phyloP scores from a whole-genome alignment of 2,888 invertebrate genomes.

The Lasius platythorax region DNA sequence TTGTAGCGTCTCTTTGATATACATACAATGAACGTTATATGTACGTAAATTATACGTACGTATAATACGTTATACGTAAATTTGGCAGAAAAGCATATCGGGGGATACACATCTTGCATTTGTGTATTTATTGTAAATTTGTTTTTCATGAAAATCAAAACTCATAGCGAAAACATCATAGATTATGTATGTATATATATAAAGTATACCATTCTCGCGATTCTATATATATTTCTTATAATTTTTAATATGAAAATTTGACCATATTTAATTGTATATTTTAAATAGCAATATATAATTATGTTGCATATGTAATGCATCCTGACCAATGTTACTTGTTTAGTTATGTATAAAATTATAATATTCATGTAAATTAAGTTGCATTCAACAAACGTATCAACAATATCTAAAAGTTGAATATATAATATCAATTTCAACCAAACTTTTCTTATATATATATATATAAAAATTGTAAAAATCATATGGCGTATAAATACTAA shows the following conservation, averaged over 20 bases:
- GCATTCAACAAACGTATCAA: not conserved
- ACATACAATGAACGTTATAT: not conserved
- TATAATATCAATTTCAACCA: not conserved
- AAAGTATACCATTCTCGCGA: not conserved
- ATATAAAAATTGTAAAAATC: not conserved
- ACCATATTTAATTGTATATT: not conserved
- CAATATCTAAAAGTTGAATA: not conserved
- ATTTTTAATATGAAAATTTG: conserved; percentile 12
- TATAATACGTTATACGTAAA: not conserved
- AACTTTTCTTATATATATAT: not conserved
- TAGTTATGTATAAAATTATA: not conserved
- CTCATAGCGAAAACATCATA: not conserved
- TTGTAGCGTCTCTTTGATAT: not conserved
- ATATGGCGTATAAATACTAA: not conserved
- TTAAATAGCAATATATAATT: conserved; percentile 17
- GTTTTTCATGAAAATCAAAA: conserved; percentile 21
- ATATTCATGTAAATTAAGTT: conserved; percentile 4
- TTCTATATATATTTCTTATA: conserved; percentile 8
- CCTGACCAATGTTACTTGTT: not conserved
- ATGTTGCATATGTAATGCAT: not conserved
- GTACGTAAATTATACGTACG: not conserved
- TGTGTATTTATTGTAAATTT: conserved; percentile 37
- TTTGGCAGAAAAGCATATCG: not conserved
- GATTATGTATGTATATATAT: conserved; percentile 9
- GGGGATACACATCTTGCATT: not conserved